phyloP scores from a whole-genome alignment of 2,113 vertebrate genomes.

The Phycodurus eques region DNA sequence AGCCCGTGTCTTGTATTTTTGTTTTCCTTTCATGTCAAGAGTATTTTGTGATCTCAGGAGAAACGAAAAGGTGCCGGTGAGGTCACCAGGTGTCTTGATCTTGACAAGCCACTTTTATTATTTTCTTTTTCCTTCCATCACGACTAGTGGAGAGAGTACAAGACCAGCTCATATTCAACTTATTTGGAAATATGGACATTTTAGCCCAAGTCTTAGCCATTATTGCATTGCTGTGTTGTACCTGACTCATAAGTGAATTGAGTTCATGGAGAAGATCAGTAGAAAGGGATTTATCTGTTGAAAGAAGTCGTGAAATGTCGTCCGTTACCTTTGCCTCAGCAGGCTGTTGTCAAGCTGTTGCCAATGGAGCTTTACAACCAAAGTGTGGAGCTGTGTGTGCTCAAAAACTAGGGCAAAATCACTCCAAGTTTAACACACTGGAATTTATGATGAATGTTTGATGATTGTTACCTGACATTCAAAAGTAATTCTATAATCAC shows the following conservation, averaged over 20 bases:
- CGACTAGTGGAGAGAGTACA: not conserved
- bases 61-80: not conserved
- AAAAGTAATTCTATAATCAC: not conserved
- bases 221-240: not conserved
- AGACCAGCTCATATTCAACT: not conserved
- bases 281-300: slow-evolving; percentile 25
- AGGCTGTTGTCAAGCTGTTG: slow-evolving; percentile 25
- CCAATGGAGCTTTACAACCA: slow-evolving; percentile 11
- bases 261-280: not conserved
- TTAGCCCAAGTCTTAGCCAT: not conserved
- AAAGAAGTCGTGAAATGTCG: slow-evolving; percentile 7
- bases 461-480: not conserved
- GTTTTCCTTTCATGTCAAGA: slow-evolving; percentile 7
- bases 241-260: not conserved
- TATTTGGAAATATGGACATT: not conserved
- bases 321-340: slow-evolving; percentile 12
- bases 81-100: slow-evolving; percentile 2
- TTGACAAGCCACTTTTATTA: not conserved
- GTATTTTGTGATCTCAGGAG: slow-evolving; percentile 5
- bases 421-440: slow-evolving; percentile 21
- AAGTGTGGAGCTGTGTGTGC: slow-evolving; percentile 20
- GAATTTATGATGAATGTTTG: slow-evolving; percentile 5
- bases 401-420: slow-evolving; percentile 14
- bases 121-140: not conserved
- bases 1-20: not conserved